Conservation (phyloP, 2,888 invertebrate species). For the Callimorpha dominula region DNA sequence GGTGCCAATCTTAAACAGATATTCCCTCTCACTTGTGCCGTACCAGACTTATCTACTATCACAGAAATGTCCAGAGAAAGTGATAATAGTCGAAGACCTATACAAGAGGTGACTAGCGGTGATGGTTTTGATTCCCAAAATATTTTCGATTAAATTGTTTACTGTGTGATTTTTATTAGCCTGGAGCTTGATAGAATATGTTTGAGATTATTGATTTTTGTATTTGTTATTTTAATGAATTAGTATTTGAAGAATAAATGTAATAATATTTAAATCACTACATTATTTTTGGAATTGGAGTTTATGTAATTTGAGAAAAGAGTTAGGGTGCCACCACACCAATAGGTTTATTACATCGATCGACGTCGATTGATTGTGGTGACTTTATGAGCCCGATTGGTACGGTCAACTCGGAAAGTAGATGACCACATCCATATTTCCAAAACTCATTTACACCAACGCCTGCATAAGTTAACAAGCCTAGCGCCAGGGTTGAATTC, state of each 20-base stretch:
- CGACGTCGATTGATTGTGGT: too few species aligned
- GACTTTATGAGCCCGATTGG: too few species aligned
- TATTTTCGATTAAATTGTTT: constrained; percentile 42
- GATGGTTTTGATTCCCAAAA: constrained; percentile 54
- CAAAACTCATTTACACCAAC: too few species aligned
- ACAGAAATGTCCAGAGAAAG: constrained; percentile 75
- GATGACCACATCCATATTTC: too few species aligned
- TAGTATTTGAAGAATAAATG: constrained; percentile 16
- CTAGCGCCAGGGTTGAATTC: too few species aligned
- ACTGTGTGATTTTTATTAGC: constrained; percentile 15
- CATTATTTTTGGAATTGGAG: too few species aligned
- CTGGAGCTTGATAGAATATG: constrained; percentile 20
- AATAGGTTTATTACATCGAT: too few species aligned
- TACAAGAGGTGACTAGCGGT: constrained; percentile 48
- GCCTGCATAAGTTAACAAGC: too few species aligned
- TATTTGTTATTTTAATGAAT: constrained; percentile 25
- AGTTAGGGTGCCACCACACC: too few species aligned
- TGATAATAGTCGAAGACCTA: constrained; percentile 58
- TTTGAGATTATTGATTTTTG: constrained; percentile 14
- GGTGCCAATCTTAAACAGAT: constrained; percentile 70
- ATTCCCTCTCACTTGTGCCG: constrained; percentile 73
- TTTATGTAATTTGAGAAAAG: too few species aligned
- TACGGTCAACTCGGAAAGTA: too few species aligned
- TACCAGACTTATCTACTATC: constrained; percentile 79
- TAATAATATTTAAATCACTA: background rate